A percentile compares a stretch with the other conserved stretches of the same genome.
Conservation (phyloP, 1,140 invertebrate species). For the Dryas iulia region DNA sequence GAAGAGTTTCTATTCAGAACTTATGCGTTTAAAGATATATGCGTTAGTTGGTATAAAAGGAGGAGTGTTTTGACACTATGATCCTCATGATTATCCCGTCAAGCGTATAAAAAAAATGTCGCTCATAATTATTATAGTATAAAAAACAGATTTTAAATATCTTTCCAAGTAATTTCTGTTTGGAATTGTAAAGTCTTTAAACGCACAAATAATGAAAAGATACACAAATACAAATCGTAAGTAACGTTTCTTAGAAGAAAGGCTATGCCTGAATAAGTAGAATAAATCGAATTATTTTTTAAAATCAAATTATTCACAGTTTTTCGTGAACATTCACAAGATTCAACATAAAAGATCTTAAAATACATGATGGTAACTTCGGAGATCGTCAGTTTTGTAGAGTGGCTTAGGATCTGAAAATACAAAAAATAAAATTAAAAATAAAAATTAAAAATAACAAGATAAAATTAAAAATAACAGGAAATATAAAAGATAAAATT, state of each 20-base stretch:
- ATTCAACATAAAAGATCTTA: constrained; percentile 5
- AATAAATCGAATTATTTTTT: background rate
- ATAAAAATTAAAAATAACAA: no score
- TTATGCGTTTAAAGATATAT: background rate
- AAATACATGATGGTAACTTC: background rate
- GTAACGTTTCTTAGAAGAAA: background rate
- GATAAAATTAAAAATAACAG: no score
- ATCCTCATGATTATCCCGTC: no score
- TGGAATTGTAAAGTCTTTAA: background rate
- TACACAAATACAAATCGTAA: background rate
- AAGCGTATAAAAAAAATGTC: no score
- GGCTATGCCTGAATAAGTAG: background rate
- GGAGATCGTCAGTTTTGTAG: background rate
- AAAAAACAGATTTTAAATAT: no score
- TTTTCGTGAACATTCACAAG: background rate
- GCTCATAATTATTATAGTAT: no score
- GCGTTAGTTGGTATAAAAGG: no score
- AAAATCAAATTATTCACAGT: background rate
- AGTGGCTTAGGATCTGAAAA: background rate
- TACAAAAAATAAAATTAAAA: no score
- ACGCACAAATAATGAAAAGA: constrained; percentile 14
- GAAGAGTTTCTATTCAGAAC: background rate
- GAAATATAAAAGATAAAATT: no score
- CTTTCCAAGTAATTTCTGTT: no score
- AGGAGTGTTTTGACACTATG: no score